These are phyloP conservation scores for Pseudeuparius sepicola DNA, from an alignment of 2,888 invertebrate genomes.

Conservation along the genomic window DNA sequence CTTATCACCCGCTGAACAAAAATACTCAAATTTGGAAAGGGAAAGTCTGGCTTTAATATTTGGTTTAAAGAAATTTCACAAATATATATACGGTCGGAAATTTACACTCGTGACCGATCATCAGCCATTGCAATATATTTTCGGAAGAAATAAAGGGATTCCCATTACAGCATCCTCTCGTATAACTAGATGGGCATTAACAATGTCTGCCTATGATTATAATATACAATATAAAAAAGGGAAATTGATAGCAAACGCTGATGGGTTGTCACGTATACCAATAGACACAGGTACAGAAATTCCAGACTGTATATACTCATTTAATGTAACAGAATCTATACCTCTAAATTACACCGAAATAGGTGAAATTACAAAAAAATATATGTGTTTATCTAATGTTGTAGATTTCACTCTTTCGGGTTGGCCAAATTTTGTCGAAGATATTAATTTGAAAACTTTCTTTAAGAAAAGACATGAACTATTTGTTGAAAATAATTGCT, in stretches of 20 bases:
- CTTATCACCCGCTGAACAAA: conserved; percentile 12
- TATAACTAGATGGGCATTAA: conserved; percentile 19
- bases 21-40: conserved; percentile 16
- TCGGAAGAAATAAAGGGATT: conserved; percentile 19
- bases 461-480: conserved; percentile 10
- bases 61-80: conserved; percentile 17
- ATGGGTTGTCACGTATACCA: too few species aligned
- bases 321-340: conserved; percentile 9
- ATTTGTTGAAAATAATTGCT: conserved; percentile 11
- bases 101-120: conserved; percentile 18
- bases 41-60: conserved; percentile 18
- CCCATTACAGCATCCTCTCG: conserved; percentile 17
- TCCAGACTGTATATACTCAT: conserved; percentile 7
- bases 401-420: conserved; percentile 7
- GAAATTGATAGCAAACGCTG: conserved; percentile 16
- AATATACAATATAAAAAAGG: conserved; percentile 18
- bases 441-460: conserved; percentile 9
- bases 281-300: too few species aligned
- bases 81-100: conserved; percentile 17
- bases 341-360: conserved; percentile 9
- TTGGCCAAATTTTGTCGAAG: conserved; percentile 8
- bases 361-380: conserved; percentile 9
- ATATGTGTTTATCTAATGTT: conserved; percentile 8
- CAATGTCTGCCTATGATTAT: conserved; percentile 19
- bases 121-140: conserved; percentile 18